These are phyloP conservation scores for Drosophila macrothrix DNA, from an alignment of 2,888 invertebrate genomes.

Conservation along the genomic window DNA sequence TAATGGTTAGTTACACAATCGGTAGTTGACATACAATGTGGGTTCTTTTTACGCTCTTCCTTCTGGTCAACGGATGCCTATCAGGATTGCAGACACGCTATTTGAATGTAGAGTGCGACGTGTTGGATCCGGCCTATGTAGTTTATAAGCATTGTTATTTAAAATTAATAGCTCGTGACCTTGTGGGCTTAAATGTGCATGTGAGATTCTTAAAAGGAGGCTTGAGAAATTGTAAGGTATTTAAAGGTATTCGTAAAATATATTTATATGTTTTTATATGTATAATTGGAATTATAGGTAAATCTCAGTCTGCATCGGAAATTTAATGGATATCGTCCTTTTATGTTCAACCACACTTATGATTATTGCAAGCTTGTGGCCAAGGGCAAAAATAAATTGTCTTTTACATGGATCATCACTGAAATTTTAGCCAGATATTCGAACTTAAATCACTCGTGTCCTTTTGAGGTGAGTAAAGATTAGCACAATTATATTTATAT, in stretches of 20 bases:
- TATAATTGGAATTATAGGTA: constrained; percentile 7
- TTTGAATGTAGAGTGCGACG: constrained; percentile 27
- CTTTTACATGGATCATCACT: constrained; percentile 6
- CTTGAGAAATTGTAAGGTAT: constrained; percentile 17
- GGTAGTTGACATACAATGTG: not conserved
- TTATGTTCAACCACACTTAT: constrained; percentile 35
- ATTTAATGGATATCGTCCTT: constrained; percentile 42
- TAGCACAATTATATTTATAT: not conserved
- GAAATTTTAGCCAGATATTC: not conserved
- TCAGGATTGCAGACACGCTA: not conserved
- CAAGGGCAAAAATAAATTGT: not conserved
- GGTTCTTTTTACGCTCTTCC: not conserved
- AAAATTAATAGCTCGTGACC: constrained; percentile 12
- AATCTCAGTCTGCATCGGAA: constrained; percentile 37
- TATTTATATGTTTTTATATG: not conserved
- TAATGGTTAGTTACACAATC: not conserved
- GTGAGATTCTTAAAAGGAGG: not conserved
- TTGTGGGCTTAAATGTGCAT: constrained; percentile 21
- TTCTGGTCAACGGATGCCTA: not conserved
- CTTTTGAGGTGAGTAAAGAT: constrained; percentile 1
- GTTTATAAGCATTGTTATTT: constrained; percentile 12
- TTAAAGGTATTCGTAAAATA: not conserved
- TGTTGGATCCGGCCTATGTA: constrained; percentile 8
- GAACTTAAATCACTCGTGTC: constrained; percentile 33
- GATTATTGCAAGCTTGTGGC: constrained; percentile 31